Conservation (phyloP, 2,888 invertebrate genomes). For the Liopterus haemorrhoidalis region DNA sequence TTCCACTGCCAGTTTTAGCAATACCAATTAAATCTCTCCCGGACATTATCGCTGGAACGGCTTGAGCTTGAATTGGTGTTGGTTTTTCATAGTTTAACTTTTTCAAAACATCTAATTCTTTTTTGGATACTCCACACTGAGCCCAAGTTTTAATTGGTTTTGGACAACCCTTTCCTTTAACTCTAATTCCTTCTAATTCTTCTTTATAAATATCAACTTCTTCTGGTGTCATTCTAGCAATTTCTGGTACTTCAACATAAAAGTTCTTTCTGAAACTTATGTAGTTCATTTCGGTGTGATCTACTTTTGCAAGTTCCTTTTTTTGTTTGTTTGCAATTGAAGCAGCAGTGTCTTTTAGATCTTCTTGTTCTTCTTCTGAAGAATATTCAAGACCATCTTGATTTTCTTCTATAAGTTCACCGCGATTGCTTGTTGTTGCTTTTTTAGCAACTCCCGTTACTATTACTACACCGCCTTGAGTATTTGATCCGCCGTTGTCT, state of each 20-base stretch:
- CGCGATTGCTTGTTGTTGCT: conserved; percentile 66
- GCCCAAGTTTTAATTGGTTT: conserved; percentile 96
- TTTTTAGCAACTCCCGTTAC: conserved; percentile 77
- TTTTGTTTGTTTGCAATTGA: conserved; percentile 84
- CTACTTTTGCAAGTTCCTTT: conserved; percentile 90
- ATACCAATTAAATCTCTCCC: conserved; percentile 96
- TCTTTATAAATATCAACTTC: conserved; percentile 79
- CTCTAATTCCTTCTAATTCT: conserved; percentile 91
- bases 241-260: conserved; percentile 95
- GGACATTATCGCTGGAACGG: conserved; percentile 95
- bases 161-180: conserved; percentile 95
- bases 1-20: conserved; percentile 98
- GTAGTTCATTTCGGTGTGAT: conserved; percentile 82
- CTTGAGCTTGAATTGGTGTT: conserved; percentile 97
- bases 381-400: conserved; percentile 97
- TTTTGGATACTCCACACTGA: conserved; percentile 95
- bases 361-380: conserved; percentile 93
- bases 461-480: conserved; percentile 62
- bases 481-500: conserved; percentile 37
- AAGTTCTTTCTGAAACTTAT: conserved; percentile 88
- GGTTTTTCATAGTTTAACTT: conserved; percentile 91
- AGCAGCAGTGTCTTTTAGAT: conserved; percentile 84
- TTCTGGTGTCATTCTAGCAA: conserved; percentile 82
- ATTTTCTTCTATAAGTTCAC: conserved; percentile 98
- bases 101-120: conserved; percentile 86